A percentile compares a stretch with the other conserved stretches of the same genome.
Evolutionary conservation across 2,113 vertebrate genomes (phyloP).

Genomic region (Muscicapa adusta): DNA sequence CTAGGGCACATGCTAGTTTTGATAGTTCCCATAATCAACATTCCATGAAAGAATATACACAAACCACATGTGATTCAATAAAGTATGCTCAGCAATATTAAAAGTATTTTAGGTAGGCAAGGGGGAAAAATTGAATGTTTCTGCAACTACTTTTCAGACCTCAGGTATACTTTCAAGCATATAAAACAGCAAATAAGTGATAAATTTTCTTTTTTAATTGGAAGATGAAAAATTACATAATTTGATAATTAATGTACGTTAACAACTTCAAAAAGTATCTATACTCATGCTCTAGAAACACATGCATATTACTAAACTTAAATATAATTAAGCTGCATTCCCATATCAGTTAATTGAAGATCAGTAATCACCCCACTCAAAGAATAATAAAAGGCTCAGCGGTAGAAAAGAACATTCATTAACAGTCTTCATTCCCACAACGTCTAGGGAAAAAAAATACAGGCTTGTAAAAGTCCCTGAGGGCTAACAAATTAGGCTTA

Average conservation of each 20-base stretch:
- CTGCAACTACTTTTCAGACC: neutral
- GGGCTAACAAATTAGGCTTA: slow-evolving; percentile 9
- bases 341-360: neutral
- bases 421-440: neutral
- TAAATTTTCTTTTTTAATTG: neutral
- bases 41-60: neutral
- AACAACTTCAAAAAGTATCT: neutral
- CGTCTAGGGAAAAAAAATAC: neutral
- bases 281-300: neutral
- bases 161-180: neutral
- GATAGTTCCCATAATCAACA: neutral
- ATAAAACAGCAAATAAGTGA: neutral
- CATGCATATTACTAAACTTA: neutral
- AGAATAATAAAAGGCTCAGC: neutral
- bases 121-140: neutral
- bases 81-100: neutral
- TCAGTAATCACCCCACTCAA: neutral
- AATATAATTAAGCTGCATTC: neutral
- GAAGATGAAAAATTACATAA: neutral
- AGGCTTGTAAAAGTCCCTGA: neutral
- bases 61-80: neutral
- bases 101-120: neutral
- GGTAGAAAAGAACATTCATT: neutral
- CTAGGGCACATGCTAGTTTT: neutral
- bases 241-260: neutral